A percentile compares a stretch with the other conserved stretches of the same genome.
phyloP scores from a whole-genome alignment of 2,113 vertebrate genomes.

The Pluvialis apricaria region DNA sequence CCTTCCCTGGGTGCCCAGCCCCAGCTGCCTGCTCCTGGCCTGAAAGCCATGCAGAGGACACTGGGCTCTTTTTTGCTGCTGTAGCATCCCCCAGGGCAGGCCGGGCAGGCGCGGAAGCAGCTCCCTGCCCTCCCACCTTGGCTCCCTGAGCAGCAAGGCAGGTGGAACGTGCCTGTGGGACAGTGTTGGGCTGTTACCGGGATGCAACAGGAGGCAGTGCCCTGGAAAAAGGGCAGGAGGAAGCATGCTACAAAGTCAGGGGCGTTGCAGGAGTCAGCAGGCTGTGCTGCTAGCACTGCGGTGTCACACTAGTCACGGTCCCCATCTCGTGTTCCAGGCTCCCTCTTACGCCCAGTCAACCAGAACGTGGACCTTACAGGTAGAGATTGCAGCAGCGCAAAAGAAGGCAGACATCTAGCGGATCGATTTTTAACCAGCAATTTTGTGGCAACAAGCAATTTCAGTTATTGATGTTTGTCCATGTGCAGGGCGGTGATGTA shows the following conservation, averaged over 20 bases:
- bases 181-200: not conserved
- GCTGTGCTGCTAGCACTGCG: not conserved
- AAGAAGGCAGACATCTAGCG: accelerated
- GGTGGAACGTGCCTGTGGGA: not conserved
- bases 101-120: not conserved
- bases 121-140: not conserved
- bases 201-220: not conserved
- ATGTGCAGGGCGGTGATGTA: not conserved
- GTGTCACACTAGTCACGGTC: not conserved
- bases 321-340: not conserved
- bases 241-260: accelerated
- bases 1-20: not conserved
- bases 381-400: not conserved
- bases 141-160: not conserved
- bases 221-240: not conserved
- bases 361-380: not conserved
- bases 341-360: not conserved
- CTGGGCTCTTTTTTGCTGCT: not conserved
- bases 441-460: not conserved
- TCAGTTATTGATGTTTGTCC: not conserved
- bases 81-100: not conserved
- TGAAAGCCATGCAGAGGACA: too few species aligned
- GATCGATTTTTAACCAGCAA: not conserved
- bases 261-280: not conserved
- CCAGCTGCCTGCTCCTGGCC: not conserved